Percentiles rank a stretch among this genome's conserved stretches.
Evolutionary conservation across 1,140 invertebrate species (phyloP).

Genomic region (Eurytemora carolleeae): DNA sequence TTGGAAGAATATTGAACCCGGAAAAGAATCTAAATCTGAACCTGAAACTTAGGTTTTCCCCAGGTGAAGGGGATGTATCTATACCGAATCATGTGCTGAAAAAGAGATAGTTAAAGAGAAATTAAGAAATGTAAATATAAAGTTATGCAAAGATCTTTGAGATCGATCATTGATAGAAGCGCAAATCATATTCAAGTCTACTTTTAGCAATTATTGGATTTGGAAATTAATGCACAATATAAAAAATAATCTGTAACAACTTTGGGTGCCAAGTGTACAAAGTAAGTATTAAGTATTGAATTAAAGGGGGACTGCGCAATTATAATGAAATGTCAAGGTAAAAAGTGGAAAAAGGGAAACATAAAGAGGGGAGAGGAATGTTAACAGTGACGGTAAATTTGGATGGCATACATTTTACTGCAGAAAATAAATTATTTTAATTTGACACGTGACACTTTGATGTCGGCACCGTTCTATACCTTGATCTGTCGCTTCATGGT

Average conservation of each 20-base stretch:
- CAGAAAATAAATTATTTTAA: neutral
- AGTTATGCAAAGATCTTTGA: too few relatives aligned
- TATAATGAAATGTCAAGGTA: too few relatives aligned
- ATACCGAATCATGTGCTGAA: slow-evolving; percentile 98
- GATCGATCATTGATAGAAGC: too few relatives aligned
- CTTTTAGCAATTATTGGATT: too few relatives aligned
- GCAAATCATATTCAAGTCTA: too few relatives aligned
- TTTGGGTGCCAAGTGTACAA: too few relatives aligned
- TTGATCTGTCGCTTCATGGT: slow-evolving; percentile 99
- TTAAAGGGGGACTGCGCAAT: too few relatives aligned
- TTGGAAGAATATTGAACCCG: neutral
- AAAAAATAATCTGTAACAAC: too few relatives aligned
- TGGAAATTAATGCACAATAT: too few relatives aligned
- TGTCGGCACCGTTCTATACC: slow-evolving; percentile 39
- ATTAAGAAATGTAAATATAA: too few relatives aligned
- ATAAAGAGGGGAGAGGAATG: neutral
- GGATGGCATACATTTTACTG: neutral
- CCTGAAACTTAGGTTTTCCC: slow-evolving; percentile 64
- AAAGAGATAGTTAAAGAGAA: too few relatives aligned
- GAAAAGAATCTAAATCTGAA: neutral
- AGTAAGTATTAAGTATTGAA: too few relatives aligned
- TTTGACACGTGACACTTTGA: neutral
- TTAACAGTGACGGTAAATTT: neutral
- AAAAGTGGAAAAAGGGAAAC: slow-evolving; percentile 22
- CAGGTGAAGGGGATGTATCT: slow-evolving; percentile 94